Conservation (phyloP, 2,113 vertebrate genomes). For the Bettongia penicillata region DNA sequence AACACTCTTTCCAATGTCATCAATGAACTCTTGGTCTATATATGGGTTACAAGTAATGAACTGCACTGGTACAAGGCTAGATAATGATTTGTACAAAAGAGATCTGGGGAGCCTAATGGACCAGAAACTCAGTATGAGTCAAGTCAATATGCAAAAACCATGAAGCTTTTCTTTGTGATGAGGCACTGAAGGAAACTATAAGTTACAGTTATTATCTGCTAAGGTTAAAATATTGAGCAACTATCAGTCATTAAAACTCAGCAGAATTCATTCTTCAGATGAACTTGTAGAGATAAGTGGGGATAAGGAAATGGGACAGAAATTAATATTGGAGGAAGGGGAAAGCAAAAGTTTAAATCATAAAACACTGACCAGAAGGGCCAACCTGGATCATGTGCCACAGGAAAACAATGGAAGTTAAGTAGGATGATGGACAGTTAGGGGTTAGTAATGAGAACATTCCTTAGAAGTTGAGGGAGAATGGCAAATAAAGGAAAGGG, state of each 20-base stretch:
- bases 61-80: background rate
- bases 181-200: constrained; percentile 30
- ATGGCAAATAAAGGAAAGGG: background rate
- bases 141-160: background rate
- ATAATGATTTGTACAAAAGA: background rate
- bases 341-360: constrained; percentile 2
- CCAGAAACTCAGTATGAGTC: background rate
- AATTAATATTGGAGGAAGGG: constrained; percentile 8
- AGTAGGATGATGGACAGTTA: background rate
- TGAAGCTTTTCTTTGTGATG: constrained; percentile 27
- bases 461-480: background rate
- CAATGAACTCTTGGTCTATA: background rate
- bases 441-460: background rate
- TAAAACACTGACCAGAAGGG: background rate
- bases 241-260: constrained; percentile 33
- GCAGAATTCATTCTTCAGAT: constrained; percentile 33
- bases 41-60: background rate
- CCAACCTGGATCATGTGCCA: background rate
- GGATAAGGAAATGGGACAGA: constrained; percentile 7
- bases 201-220: constrained; percentile 27
- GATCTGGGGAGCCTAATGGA: background rate
- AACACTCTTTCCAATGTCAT: background rate
- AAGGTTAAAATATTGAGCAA: background rate
- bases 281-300: constrained; percentile 18
- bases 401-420: too few species aligned